Conservation (phyloP, 2,888 invertebrate species). For the Rhopalosiphum nymphaeae region DNA sequence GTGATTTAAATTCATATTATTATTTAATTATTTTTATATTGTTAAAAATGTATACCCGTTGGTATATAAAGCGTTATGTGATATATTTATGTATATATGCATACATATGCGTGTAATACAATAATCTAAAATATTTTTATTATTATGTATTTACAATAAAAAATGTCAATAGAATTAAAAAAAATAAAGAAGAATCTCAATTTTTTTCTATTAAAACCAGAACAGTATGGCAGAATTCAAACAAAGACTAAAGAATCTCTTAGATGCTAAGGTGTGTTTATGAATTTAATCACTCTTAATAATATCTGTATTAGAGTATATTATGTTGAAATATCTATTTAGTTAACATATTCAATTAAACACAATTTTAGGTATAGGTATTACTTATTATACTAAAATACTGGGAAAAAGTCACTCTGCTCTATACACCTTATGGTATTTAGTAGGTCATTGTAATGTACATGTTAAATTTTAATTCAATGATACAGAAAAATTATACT, state of each 20-base stretch:
- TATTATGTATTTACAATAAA: not conserved
- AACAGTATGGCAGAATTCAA: slow-evolving; percentile 49
- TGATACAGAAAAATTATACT: not conserved
- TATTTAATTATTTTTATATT: too few species aligned
- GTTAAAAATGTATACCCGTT: not conserved
- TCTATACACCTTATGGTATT: not conserved
- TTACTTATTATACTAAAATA: not conserved
- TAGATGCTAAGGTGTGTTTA: slow-evolving; percentile 52
- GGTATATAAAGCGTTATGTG: not conserved
- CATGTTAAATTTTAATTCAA: not conserved
- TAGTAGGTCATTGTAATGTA: not conserved
- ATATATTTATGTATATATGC: not conserved
- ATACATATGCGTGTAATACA: not conserved
- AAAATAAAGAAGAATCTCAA: not conserved
- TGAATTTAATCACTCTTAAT: not conserved
- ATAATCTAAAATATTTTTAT: not conserved
- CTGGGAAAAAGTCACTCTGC: not conserved
- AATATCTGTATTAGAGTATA: not conserved
- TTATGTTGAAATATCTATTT: not conserved
- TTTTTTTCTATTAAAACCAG: not conserved
- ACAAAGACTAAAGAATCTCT: slow-evolving; percentile 57
- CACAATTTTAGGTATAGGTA: not conserved
- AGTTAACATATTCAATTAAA: not conserved
- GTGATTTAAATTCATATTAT: not conserved
- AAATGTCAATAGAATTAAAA: slow-evolving; percentile 11